phyloP scores from a whole-genome alignment of 1,140 invertebrate genomes.

The Cardiocondyla obscurior region DNA sequence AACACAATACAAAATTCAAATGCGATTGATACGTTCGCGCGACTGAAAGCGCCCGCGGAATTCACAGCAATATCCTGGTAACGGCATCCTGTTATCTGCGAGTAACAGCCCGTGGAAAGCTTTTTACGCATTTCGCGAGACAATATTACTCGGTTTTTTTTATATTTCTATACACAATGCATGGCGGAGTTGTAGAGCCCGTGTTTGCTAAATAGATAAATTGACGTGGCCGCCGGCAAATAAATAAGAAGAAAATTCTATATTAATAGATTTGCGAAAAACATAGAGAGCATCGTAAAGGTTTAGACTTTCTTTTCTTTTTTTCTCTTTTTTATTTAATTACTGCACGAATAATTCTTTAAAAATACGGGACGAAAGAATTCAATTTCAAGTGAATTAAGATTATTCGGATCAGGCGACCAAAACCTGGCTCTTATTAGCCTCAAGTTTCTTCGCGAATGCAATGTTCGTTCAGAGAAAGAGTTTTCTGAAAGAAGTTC shows the following conservation, averaged over 20 bases:
- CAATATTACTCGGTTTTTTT: conserved; percentile 2
- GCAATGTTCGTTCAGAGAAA: conserved; percentile 6
- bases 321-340: conserved; percentile 22
- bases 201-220: conserved; percentile 20
- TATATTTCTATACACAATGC: background rate
- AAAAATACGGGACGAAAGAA: background rate
- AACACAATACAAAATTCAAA: conserved; percentile 21
- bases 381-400: conserved; percentile 39
- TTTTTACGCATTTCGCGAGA: conserved; percentile 9
- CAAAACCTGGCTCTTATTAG: conserved; percentile 6
- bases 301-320: conserved; percentile 5
- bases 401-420: conserved; percentile 15
- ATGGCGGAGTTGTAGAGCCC: background rate
- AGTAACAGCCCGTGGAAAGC: background rate
- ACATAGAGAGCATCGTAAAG: background rate
- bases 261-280: background rate
- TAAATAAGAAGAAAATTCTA: background rate
- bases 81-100: background rate
- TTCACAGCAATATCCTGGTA: background rate
- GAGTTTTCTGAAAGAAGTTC: conserved; percentile 24
- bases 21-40: background rate
- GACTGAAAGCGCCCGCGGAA: background rate
- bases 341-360: background rate
- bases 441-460: conserved; percentile 15
- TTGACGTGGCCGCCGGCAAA: background rate